Evolutionary conservation across 2,888 invertebrate genomes (phyloP).

Genomic region (Dioctria rufipes): DNA sequence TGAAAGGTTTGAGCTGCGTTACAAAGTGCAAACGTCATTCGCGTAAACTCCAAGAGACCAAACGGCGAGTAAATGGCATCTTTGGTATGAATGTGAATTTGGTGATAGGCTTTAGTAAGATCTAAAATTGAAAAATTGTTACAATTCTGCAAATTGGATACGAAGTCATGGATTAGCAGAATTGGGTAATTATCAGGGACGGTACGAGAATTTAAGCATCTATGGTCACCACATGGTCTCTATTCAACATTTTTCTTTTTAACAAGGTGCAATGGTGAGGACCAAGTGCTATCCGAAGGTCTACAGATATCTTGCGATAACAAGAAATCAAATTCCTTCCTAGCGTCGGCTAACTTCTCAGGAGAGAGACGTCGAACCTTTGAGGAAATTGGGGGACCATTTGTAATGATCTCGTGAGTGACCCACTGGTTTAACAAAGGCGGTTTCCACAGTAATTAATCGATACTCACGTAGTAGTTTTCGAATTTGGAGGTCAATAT

Average conservation of each 20-base stretch:
- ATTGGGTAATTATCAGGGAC: background rate
- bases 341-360: background rate
- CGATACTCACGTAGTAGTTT: too few relatives aligned
- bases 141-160: too few relatives aligned
- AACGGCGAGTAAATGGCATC: too few relatives aligned
- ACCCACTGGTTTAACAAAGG: too few relatives aligned
- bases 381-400: background rate
- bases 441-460: too few relatives aligned
- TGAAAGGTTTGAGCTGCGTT: background rate
- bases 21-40: background rate
- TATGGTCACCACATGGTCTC: constrained; percentile 38
- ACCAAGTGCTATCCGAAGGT: background rate
- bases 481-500: too few relatives aligned
- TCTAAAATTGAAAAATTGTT: too few relatives aligned
- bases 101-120: too few relatives aligned
- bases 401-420: background rate
- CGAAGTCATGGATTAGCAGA: constrained; percentile 6
- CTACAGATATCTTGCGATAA: background rate
- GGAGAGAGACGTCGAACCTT: too few relatives aligned
- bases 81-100: background rate
- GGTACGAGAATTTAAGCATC: constrained; percentile 20
- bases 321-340: constrained; percentile 1
- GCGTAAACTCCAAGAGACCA: background rate
- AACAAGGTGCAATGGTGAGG: constrained; percentile 9
- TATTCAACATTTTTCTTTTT: constrained; percentile 20